Evolutionary conservation across 2,797 vertebrate genomes (phyloP).

Genomic region (Megalops cyprinoides): DNA sequence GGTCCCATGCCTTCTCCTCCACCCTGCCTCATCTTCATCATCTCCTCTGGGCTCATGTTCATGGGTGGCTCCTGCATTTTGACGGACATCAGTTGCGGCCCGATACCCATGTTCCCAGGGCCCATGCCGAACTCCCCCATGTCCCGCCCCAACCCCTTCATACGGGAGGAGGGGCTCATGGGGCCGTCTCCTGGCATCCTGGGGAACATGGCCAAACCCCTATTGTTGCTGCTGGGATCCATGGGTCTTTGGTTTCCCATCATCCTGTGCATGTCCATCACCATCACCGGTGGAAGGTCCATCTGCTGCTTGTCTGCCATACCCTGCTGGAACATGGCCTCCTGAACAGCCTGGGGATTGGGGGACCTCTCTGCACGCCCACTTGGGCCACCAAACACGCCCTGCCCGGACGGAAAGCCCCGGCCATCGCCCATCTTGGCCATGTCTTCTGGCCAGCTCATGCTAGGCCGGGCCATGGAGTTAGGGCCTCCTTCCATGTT

Average conservation of each 20-base stretch:
- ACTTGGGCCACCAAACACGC: conserved; percentile 87
- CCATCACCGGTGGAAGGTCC: conserved; percentile 87
- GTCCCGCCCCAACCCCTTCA: conserved; percentile 88
- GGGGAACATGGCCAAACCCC: conserved; percentile 86
- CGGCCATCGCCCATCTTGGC: conserved; percentile 91
- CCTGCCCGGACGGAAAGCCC: conserved; percentile 86
- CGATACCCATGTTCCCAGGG: conserved; percentile 84
- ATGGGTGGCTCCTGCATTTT: conserved; percentile 88
- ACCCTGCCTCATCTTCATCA: conserved; percentile 73
- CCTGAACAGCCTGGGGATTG: conserved; percentile 90
- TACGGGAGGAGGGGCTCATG: conserved; percentile 93
- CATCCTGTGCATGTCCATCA: conserved; percentile 95
- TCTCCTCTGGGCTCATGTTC: conserved; percentile 71
- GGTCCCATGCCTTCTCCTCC: conserved; percentile 59
- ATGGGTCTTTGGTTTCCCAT: conserved; percentile 90
- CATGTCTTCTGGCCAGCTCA: conserved; percentile 97
- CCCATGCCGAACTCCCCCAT: conserved; percentile 93
- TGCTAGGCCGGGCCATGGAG: conserved; percentile 81
- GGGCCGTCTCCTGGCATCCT: conserved; percentile 89
- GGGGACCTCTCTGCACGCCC: conserved; percentile 94
- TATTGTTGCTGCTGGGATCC: conserved; percentile 82
- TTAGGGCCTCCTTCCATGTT: conserved; percentile 93
- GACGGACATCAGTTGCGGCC: conserved; percentile 89
- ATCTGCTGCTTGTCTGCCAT: conserved; percentile 93
- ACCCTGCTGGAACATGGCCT: conserved; percentile 95